A percentile compares a stretch with the other conserved stretches of the same genome.
Evolutionary conservation across 2,113 vertebrate species (phyloP).

Genomic region (Verasper variegatus): DNA sequence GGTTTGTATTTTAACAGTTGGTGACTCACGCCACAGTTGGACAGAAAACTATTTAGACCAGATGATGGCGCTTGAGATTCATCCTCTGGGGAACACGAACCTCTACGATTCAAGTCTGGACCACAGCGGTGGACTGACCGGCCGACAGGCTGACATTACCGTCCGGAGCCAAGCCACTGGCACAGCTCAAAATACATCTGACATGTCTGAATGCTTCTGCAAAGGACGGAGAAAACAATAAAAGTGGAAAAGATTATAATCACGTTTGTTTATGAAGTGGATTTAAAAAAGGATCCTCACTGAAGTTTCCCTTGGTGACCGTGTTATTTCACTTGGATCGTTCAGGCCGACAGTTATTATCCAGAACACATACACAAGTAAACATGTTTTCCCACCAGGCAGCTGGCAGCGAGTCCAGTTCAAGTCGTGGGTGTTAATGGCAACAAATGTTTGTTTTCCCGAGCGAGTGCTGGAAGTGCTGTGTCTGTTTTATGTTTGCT

Average conservation of each 20-base stretch:
- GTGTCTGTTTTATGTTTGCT: constrained; percentile 28
- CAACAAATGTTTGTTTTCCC: constrained; percentile 45
- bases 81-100: neutral
- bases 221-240: neutral
- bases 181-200: neutral
- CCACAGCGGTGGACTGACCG: neutral
- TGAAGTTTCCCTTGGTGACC: constrained; percentile 35
- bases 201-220: neutral
- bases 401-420: constrained; percentile 8
- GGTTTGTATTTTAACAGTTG: too few species aligned
- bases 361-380: constrained; percentile 42
- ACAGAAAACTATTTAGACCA: neutral
- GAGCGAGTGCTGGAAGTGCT: neutral
- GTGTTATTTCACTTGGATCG: constrained; percentile 41
- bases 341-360: constrained; percentile 15
- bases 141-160: neutral
- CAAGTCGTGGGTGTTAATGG: constrained; percentile 33
- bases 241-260: neutral
- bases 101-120: neutral
- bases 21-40: neutral
- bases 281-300: neutral
- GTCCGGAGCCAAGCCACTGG: neutral
- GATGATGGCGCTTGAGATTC: neutral
- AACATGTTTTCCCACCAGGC: constrained; percentile 45
- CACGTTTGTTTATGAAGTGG: neutral